Percentiles rank a stretch among this genome's conserved stretches.
Evolutionary conservation across 2,113 vertebrate genomes (phyloP).

Genomic region (Tragelaphus strepsiceros): DNA sequence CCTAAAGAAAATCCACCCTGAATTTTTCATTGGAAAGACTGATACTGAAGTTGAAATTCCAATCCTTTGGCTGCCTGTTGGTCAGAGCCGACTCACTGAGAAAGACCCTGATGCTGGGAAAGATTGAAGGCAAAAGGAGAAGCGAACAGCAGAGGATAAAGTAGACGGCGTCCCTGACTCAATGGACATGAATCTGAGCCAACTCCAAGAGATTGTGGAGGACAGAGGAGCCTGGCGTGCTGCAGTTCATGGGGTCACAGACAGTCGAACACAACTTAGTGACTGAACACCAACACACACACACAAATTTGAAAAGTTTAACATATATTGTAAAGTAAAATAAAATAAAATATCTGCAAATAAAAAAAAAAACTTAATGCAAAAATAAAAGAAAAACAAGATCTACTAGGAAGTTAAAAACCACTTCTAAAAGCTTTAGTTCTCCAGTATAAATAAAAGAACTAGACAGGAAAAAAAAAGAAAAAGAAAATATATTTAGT

Average conservation of each 20-base stretch:
- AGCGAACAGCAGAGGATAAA: background rate
- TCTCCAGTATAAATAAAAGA: no score
- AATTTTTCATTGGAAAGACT: background rate
- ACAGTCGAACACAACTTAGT: background rate
- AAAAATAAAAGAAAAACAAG: no score
- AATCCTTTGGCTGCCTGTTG: background rate
- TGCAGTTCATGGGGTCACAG: background rate
- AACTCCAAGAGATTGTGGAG: background rate
- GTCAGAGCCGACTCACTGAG: background rate
- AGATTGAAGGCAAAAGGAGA: background rate
- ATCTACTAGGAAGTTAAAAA: no score
- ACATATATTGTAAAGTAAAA: background rate
- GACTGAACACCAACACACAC: background rate
- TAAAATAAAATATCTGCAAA: no score
- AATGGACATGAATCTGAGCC: background rate
- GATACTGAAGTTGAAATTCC: background rate
- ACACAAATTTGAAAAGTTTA: background rate
- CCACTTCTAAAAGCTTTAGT: no score
- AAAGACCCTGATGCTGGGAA: background rate
- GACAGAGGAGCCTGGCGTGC: background rate
- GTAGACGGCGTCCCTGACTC: background rate
- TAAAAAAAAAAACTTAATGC: no score
- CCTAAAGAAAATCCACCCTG: background rate
- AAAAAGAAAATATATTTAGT: background rate
- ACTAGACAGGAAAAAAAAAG: no score